Percentiles rank a stretch among this genome's conserved stretches.
phyloP scores from a whole-genome alignment of 2,113 vertebrate genomes.

The Eolophus roseicapilla region DNA sequence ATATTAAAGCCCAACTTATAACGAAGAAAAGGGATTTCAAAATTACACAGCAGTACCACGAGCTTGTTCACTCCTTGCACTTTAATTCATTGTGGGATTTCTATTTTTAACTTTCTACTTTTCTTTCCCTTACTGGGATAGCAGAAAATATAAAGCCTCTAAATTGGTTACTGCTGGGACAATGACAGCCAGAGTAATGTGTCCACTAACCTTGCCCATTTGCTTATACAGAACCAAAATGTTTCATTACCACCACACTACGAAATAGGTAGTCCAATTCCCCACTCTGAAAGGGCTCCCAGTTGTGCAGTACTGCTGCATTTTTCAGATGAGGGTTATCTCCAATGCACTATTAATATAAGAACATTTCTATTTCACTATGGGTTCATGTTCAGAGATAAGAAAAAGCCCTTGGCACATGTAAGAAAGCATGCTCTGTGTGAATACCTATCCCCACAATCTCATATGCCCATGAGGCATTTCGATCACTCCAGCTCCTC shows the following conservation, averaged over 20 bases:
- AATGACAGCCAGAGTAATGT: conserved; percentile 13
- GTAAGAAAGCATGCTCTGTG: conserved; percentile 25
- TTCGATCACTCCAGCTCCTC: background rate
- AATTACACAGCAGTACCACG: background rate
- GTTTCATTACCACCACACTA: conserved; percentile 33
- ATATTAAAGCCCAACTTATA: background rate
- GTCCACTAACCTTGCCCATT: conserved; percentile 51
- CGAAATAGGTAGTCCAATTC: conserved; percentile 32
- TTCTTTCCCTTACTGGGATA: conserved; percentile 7
- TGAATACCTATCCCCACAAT: conserved; percentile 5
- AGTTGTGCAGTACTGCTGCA: background rate
- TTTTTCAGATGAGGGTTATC: conserved; percentile 52
- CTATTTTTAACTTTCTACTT: conserved; percentile 45
- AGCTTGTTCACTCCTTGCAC: background rate
- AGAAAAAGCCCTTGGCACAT: conserved; percentile 24
- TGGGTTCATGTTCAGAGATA: conserved; percentile 44
- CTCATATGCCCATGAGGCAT: background rate
- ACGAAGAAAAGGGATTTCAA: background rate
- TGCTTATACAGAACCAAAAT: conserved; percentile 50
- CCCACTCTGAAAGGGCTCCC: conserved; percentile 28
- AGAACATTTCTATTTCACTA: conserved; percentile 29
- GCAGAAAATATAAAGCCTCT: conserved; percentile 49
- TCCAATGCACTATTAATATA: conserved; percentile 10
- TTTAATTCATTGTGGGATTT: conserved; percentile 20
- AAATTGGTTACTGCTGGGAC: conserved; percentile 59